Conservation (phyloP, 2,113 vertebrate genomes). For the Phocoena sinus region DNA sequence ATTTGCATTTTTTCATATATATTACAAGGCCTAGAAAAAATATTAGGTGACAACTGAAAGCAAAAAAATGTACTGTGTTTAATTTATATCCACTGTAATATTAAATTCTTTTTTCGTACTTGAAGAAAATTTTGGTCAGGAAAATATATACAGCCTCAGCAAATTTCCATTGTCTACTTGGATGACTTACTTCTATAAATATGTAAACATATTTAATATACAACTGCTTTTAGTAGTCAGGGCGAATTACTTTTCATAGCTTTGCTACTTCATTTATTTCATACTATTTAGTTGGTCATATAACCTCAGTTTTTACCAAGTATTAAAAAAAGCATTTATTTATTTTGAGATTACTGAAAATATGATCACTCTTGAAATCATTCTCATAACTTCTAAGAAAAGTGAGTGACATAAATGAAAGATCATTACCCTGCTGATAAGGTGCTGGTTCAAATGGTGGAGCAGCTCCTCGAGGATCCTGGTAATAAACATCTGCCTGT, state of each 20-base stretch:
- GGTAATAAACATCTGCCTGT: conserved; percentile 91
- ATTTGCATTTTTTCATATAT: not conserved
- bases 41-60: not conserved
- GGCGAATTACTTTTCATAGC: not conserved
- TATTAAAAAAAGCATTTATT: not conserved
- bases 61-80: conserved; percentile 6
- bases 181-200: not conserved
- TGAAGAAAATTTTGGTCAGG: conserved; percentile 19
- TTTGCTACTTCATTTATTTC: not conserved
- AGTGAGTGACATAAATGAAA: not conserved
- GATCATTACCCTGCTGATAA: conserved; percentile 87
- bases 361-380: not conserved
- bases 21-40: not conserved
- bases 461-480: conserved; percentile 87
- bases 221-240: not conserved
- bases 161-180: not conserved
- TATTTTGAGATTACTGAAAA: not conserved
- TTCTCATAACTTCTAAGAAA: conserved; percentile 7
- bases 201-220: not conserved
- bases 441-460: conserved; percentile 90
- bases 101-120: not conserved
- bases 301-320: conserved; percentile 12
- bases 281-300: not conserved
- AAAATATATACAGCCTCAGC: not conserved
- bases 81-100: not conserved